phyloP scores from a whole-genome alignment of 64 coral and sea anemone species.

The Acropora yongei region DNA sequence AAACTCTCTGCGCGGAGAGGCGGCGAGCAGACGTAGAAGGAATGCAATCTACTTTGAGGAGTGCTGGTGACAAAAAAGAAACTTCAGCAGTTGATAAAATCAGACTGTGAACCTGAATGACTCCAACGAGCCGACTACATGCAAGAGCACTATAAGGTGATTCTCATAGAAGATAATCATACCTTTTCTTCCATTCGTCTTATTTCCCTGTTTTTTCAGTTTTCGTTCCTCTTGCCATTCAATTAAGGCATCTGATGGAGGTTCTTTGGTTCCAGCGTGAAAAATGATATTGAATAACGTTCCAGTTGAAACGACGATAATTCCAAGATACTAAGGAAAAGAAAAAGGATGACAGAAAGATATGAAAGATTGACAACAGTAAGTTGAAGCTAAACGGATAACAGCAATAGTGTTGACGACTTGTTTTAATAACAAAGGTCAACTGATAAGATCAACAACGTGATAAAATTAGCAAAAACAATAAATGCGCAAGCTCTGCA shows the following conservation, averaged over 20 bases:
- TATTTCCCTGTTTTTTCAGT: not conserved
- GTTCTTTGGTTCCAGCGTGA: constrained; percentile 58
- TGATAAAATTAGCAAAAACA: too few relatives aligned
- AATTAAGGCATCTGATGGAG: constrained; percentile 31
- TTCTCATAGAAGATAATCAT: not conserved
- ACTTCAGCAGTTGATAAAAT: not conserved
- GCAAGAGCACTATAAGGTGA: too few relatives aligned
- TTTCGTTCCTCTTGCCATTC: constrained; percentile 12
- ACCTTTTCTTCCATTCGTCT: constrained; percentile 7
- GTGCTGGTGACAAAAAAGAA: not conserved
- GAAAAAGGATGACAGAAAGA: not conserved
- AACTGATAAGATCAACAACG: too few relatives aligned
- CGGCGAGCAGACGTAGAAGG: not conserved
- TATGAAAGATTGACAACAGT: not conserved
- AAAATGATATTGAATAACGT: constrained; percentile 70
- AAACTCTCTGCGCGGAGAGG: constrained; percentile 5
- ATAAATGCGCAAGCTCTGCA: too few relatives aligned
- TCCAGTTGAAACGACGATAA: constrained; percentile 56
- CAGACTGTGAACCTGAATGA: too few relatives aligned
- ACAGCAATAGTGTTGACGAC: too few relatives aligned
- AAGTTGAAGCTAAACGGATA: too few relatives aligned
- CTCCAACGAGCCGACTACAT: not conserved
- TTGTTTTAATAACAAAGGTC: too few relatives aligned
- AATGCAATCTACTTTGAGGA: constrained; percentile 19
- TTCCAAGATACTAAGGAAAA: constrained; percentile 53